A percentile compares a stretch with the other conserved stretches of the same genome.
These are phyloP conservation scores for Amyelois transitella DNA, from an alignment of 1,140 invertebrate genomes.

Conservation along the genomic window DNA sequence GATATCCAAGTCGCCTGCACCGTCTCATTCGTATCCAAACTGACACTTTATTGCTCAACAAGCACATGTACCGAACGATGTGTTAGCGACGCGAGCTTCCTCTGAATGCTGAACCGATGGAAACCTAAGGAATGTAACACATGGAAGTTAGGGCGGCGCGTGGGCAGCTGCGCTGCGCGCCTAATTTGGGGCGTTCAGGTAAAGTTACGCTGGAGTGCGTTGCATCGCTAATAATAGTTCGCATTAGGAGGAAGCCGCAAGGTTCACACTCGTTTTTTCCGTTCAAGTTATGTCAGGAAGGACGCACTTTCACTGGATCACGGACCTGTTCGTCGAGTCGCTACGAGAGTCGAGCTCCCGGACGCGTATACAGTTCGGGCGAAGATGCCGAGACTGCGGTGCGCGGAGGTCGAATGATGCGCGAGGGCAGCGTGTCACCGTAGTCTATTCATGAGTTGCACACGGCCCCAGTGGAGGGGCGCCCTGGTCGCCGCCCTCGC, in stretches of 20 bases:
- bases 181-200: slow-evolving; percentile 73
- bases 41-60: slow-evolving; percentile 58
- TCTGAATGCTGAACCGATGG: slow-evolving; percentile 27
- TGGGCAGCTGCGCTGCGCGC: slow-evolving; percentile 47
- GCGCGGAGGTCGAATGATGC: slow-evolving; percentile 73
- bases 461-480: slow-evolving; percentile 71
- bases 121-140: not conserved
- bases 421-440: slow-evolving; percentile 54
- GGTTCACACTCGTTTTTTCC: slow-evolving; percentile 42
- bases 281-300: slow-evolving; percentile 24
- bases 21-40: slow-evolving; percentile 49
- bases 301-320: slow-evolving; percentile 59
- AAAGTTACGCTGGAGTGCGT: slow-evolving; percentile 65
- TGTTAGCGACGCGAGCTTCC: slow-evolving; percentile 34
- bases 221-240: slow-evolving; percentile 66
- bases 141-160: slow-evolving; percentile 44
- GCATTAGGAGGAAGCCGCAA: slow-evolving; percentile 50
- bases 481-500: slow-evolving; percentile 36
- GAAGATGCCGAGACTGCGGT: slow-evolving; percentile 64
- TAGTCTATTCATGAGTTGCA: slow-evolving; percentile 73
- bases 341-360: slow-evolving; percentile 65
- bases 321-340: slow-evolving; percentile 73
- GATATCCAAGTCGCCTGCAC: slow-evolving; percentile 61
- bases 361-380: slow-evolving; percentile 63
- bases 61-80: slow-evolving; percentile 40